These are phyloP conservation scores for Syngnathoides biaculeatus DNA, from an alignment of 2,113 vertebrate species.

Conservation along the genomic window DNA sequence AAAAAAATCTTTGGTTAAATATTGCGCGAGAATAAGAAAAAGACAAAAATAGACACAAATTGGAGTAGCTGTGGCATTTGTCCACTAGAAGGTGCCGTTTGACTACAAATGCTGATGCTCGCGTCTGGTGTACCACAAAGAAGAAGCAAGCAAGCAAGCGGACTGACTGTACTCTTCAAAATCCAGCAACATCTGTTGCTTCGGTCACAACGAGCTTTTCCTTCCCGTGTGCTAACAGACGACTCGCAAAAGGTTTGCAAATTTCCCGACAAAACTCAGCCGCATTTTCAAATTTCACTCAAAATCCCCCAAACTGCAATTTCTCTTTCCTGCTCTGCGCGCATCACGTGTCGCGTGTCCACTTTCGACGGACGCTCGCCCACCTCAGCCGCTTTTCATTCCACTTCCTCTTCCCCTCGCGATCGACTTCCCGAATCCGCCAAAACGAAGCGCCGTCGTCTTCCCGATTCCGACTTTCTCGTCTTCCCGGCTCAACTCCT, in stretches of 20 bases:
- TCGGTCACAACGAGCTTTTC: conserved; percentile 10
- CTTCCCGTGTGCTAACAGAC: not conserved
- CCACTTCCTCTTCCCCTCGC: not conserved
- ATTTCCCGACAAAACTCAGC: not conserved
- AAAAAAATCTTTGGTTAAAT: conserved; percentile 72
- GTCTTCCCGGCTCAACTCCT: not conserved
- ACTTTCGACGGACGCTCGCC: not conserved
- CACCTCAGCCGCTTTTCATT: conserved; percentile 11
- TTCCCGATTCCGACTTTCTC: not conserved
- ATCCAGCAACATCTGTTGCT: conserved; percentile 40
- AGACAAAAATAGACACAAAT: conserved; percentile 16
- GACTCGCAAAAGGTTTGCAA: not conserved
- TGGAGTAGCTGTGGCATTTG: conserved; percentile 20
- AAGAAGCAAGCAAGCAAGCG: too few relatives aligned
- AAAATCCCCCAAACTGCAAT: not conserved
- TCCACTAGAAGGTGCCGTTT: conserved; percentile 57
- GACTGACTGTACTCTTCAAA: not conserved
- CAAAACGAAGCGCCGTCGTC: not conserved
- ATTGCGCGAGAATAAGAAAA: conserved; percentile 28
- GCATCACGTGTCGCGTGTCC: too few relatives aligned
- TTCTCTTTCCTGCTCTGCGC: too few relatives aligned
- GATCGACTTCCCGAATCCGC: not conserved
- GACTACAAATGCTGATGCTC: conserved; percentile 23
- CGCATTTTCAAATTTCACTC: not conserved
- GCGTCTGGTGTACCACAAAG: conserved; percentile 48